A percentile compares a stretch with the other conserved stretches of the same genome.
phyloP scores from a whole-genome alignment of 2,888 invertebrate species.

The Smittia sp. region DNA sequence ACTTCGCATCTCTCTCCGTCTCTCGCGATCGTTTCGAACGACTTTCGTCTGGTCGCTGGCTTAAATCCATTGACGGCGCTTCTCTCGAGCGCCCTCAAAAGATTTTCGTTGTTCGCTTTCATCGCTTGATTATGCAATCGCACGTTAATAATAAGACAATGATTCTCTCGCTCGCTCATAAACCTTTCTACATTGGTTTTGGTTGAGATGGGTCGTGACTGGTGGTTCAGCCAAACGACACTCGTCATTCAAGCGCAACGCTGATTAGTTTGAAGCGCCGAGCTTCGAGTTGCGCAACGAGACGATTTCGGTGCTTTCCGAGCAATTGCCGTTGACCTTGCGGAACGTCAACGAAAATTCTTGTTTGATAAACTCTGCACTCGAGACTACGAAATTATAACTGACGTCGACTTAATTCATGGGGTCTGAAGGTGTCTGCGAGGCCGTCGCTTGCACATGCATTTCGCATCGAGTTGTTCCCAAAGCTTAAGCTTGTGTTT shows the following conservation, averaged over 20 bases:
- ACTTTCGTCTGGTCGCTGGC: neutral
- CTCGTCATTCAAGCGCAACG: too few species aligned
- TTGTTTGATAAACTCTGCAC: neutral
- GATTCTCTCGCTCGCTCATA: neutral
- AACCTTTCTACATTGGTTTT: too few species aligned
- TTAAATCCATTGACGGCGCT: neutral
- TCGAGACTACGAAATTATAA: neutral
- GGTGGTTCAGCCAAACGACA: too few species aligned
- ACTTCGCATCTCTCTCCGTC: neutral
- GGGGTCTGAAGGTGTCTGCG: neutral
- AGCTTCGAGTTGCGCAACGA: too few species aligned
- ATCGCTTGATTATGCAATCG: constrained; percentile 2
- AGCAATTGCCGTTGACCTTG: too few species aligned
- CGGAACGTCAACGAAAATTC: too few species aligned
- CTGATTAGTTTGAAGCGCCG: too few species aligned
- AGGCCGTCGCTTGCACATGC: neutral
- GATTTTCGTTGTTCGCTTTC: too few species aligned
- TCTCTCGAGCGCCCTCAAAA: neutral
- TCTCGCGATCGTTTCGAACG: constrained; percentile 5
- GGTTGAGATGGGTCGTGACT: too few species aligned
- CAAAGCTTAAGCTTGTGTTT: neutral
- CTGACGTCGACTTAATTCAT: neutral
- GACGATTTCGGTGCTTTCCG: too few species aligned
- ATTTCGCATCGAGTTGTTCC: too few species aligned
- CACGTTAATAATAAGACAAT: neutral